Evolutionary conservation across 2,113 vertebrate species (phyloP).

Genomic region (Zapus hudsonius): DNA sequence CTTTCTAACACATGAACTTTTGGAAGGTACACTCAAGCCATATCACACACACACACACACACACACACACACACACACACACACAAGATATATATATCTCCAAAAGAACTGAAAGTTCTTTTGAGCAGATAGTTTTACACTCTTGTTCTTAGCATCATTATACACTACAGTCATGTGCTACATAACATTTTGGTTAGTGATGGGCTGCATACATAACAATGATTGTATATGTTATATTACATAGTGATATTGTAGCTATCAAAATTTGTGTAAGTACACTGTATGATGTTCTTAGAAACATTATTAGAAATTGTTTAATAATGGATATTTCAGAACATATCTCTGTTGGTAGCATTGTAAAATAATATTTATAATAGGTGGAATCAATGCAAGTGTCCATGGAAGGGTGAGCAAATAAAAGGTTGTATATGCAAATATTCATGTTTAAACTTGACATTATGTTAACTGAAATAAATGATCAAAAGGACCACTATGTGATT

Average conservation of each 20-base stretch:
- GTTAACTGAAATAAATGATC: background rate
- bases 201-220: too few species aligned
- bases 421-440: background rate
- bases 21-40: background rate
- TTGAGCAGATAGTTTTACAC: background rate
- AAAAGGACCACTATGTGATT: accelerated
- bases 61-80: too few species aligned
- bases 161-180: background rate
- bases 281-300: background rate
- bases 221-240: background rate
- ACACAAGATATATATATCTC: accelerated
- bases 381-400: background rate
- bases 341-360: background rate
- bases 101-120: background rate
- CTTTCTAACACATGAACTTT: background rate
- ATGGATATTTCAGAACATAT: background rate
- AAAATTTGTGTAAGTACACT: too few species aligned
- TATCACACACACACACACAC: too few species aligned
- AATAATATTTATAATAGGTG: background rate
- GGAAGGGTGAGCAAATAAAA: accelerated
- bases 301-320: background rate
- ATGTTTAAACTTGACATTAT: accelerated
- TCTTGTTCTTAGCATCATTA: background rate
- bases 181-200: too few species aligned
- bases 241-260: background rate